Evolutionary conservation across 2,888 invertebrate genomes (phyloP).

Genomic region (Portevinia maculata): DNA sequence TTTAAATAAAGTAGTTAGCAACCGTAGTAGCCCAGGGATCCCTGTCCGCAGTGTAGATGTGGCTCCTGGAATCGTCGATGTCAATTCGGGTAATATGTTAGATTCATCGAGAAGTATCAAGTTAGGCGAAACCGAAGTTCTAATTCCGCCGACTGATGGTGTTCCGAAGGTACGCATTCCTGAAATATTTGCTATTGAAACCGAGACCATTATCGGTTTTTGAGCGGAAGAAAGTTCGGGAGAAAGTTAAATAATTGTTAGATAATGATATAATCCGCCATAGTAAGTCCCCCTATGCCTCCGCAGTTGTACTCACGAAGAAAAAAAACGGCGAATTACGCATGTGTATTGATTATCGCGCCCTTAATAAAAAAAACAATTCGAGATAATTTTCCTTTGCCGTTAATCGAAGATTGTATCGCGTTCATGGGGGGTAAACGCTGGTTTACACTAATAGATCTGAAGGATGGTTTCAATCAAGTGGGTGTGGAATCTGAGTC

Average conservation of each 20-base stretch:
- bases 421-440: neutral
- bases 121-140: neutral
- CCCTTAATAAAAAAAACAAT: conserved; percentile 1
- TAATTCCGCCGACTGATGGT: conserved; percentile 11
- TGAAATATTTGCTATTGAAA: neutral
- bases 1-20: conserved; percentile 1
- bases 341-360: neutral
- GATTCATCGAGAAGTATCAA: neutral
- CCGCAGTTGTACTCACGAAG: conserved; percentile 6
- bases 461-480: conserved; percentile 7
- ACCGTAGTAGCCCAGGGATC: neutral
- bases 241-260: neutral
- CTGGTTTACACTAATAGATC: neutral
- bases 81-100: neutral
- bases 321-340: conserved; percentile 5
- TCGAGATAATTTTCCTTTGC: conserved; percentile 11
- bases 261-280: neutral
- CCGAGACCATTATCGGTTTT: conserved; percentile 19
- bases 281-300: conserved; percentile 1
- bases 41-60: neutral
- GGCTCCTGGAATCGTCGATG: neutral
- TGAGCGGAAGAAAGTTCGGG: conserved; percentile 1
- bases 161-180: neutral
- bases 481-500: neutral
- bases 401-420: neutral